These are phyloP conservation scores for Nothoprocta pentlandii DNA, from an alignment of 2,113 vertebrate species.

Conservation along the genomic window DNA sequence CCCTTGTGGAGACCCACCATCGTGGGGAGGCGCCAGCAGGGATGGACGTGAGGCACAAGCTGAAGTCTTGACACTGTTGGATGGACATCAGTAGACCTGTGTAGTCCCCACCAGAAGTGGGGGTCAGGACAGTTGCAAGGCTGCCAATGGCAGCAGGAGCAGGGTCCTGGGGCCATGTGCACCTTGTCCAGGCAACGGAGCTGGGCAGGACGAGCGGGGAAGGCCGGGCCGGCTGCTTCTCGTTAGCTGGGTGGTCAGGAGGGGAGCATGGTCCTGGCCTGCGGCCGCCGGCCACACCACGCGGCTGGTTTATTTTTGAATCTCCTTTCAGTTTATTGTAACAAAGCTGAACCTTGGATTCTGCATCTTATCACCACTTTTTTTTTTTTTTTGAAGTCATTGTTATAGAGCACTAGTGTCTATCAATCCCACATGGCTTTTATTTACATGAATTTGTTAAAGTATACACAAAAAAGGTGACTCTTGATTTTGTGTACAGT, in stretches of 20 bases:
- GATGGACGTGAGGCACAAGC: neutral
- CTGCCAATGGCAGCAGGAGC: too few species aligned
- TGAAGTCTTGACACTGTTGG: accelerated
- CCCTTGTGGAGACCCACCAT: neutral
- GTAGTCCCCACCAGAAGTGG: too few species aligned
- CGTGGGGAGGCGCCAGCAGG: neutral
- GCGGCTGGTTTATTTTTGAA: slow-evolving; percentile 48
- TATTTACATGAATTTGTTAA: slow-evolving; percentile 17
- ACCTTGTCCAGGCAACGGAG: too few species aligned
- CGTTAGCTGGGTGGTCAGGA: accelerated
- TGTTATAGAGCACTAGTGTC: neutral
- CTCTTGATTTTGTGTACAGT: neutral
- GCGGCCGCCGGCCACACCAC: slow-evolving; percentile 13
- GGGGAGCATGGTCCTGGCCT: accelerated
- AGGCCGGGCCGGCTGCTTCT: neutral
- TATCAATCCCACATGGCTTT: slow-evolving; percentile 48
- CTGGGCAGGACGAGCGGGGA: too few species aligned
- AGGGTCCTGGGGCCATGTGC: too few species aligned
- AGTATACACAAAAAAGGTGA: slow-evolving; percentile 39
- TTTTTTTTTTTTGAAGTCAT: slow-evolving; percentile 26
- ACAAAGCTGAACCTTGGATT: neutral
- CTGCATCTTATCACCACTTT: neutral
- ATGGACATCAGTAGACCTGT: neutral
- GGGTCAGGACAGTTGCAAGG: too few species aligned
- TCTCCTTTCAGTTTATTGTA: slow-evolving; percentile 47